Evolutionary conservation across 2,113 vertebrate species (phyloP), one percentile per base, ranked within the genome.

Genomic region (Pholis gunnellus): DNA sequence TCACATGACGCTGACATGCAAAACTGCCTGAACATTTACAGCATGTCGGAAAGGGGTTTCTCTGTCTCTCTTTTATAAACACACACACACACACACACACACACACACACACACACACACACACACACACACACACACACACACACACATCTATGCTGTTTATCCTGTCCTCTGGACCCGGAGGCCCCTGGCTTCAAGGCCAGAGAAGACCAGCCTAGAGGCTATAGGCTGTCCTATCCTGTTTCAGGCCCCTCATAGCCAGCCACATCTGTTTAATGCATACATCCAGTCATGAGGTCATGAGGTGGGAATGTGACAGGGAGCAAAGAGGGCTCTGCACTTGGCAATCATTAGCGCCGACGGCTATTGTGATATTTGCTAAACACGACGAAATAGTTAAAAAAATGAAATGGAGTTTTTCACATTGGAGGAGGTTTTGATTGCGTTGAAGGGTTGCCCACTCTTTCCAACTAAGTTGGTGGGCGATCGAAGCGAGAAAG

Each of bases 251-350:
- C 84, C 89, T 90, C 92, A 65, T 79, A 90, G 91, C 83, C 86
- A 88, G 86, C 88, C 91, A 94, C 92, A 93, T 94, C 93, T 94
- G 94, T 91, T 95, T 93, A 94, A 94, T 93, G 86, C 94, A 94
- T 92, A 90, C 90, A 92, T 89, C 74, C 87, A 91, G 88, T 71
- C 90, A 87, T 94, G 86, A 93, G 93, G 91, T 93, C 94, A 93
- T 89, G 83, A 88, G 90, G 85, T 91, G 93, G 92, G 91, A 92
- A 93, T 93, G 90, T 93, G 91, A 90, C 93, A 90, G 65, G 76
- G 87, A 92, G 88, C 85, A 89, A 82, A 85, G 56, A 69, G 85
- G 76, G 85, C 84, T 83, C 79, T 81, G 94, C 87, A 90, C 90
- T 79, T 15, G 5, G 59, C 34, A 69, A 83, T 88, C 88, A 89